These are phyloP conservation scores for Periparus ater DNA, from an alignment of 2,797 vertebrate species.

Conservation along the genomic window DNA sequence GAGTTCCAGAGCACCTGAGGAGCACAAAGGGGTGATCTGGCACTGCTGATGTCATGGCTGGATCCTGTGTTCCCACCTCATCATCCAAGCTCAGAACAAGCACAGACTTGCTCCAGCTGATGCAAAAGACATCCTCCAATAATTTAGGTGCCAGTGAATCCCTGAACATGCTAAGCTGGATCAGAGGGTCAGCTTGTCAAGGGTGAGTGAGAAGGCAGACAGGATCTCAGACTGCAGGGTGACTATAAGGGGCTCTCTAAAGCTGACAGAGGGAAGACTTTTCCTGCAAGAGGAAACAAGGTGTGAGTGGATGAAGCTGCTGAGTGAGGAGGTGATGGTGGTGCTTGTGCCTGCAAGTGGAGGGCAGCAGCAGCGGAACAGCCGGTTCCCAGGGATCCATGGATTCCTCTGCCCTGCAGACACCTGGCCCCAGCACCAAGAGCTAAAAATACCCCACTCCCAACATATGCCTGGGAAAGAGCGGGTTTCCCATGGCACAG, in stretches of 20 bases:
- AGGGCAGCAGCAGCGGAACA: slow-evolving; percentile 7
- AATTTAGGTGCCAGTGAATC: background rate
- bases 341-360: background rate
- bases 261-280: background rate
- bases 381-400: background rate
- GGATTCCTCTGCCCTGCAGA: background rate
- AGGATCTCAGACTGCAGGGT: background rate
- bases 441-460: background rate
- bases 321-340: background rate
- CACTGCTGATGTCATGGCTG: background rate
- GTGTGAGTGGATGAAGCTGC: background rate
- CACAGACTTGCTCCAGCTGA: background rate
- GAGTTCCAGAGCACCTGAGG: background rate
- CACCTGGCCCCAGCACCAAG: accelerated
- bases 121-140: background rate
- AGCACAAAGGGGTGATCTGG: background rate
- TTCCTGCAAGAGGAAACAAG: background rate
- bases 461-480: background rate
- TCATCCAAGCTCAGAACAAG: background rate
- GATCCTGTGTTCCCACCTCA: background rate
- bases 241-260: background rate
- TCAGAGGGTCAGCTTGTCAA: background rate
- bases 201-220: background rate
- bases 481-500: background rate
- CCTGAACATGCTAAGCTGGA: background rate